Conservation (phyloP, 2,888 invertebrate species). For the Chymomyza caudatula region DNA sequence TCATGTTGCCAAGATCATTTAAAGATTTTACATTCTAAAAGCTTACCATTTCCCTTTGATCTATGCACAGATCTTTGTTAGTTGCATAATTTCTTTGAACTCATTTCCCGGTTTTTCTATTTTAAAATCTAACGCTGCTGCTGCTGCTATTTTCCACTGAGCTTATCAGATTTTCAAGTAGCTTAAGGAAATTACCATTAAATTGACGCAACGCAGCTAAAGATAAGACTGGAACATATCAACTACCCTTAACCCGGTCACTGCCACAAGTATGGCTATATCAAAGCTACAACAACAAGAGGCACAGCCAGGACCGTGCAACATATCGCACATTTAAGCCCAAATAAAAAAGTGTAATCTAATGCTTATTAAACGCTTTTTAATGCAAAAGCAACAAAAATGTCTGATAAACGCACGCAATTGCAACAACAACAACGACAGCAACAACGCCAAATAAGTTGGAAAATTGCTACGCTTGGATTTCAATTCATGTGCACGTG, state of each 20-base stretch:
- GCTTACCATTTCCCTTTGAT: not conserved
- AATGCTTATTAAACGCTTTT: conserved; percentile 70
- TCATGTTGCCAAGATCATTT: no score
- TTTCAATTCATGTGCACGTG: conserved; percentile 41
- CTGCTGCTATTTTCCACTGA: not conserved
- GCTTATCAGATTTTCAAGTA: not conserved
- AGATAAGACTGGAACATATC: conserved; percentile 29
- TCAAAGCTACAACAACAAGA: no score
- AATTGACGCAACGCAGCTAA: conserved; percentile 28
- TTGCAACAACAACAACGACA: not conserved
- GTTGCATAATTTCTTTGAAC: not conserved
- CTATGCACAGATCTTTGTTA: no score
- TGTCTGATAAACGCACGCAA: conserved; percentile 38
- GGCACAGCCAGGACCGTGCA: not conserved
- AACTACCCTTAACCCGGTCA: conserved; percentile 25
- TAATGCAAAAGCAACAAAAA: conserved; percentile 49
- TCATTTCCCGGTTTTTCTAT: not conserved
- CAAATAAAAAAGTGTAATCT: conserved; percentile 47
- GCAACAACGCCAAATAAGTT: conserved; percentile 19
- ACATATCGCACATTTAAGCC: not conserved
- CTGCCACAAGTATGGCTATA: no score
- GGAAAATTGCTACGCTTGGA: conserved; percentile 18
- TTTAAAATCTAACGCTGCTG: not conserved
- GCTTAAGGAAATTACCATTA: conserved; percentile 17
- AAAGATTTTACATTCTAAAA: not conserved